A percentile compares a stretch with the other conserved stretches of the same genome.
Conservation (phyloP, 1,140 invertebrate species). For the Euschistus heros region DNA sequence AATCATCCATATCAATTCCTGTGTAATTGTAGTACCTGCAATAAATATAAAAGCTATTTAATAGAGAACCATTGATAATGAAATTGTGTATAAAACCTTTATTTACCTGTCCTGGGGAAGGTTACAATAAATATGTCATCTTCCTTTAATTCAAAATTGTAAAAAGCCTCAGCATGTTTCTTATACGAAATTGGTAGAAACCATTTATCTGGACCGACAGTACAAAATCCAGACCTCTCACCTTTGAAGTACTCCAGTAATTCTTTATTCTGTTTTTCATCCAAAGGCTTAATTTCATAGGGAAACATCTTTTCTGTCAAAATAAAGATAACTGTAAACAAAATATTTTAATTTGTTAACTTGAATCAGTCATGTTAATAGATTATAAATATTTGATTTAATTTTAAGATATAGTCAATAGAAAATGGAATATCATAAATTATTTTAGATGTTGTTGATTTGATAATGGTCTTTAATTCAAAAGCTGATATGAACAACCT, state of each 20-base stretch:
- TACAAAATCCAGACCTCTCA: constrained; percentile 55
- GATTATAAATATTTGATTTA: too few species aligned
- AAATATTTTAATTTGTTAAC: neutral
- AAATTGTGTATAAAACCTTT: neutral
- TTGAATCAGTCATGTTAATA: too few species aligned
- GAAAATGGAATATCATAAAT: too few species aligned
- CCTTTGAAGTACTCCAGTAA: constrained; percentile 35
- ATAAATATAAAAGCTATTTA: neutral
- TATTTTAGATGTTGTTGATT: too few species aligned
- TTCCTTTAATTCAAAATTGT: constrained; percentile 44
- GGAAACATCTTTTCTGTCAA: constrained; percentile 19
- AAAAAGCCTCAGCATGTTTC: constrained; percentile 50
- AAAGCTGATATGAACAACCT: too few species aligned
- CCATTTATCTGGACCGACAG: constrained; percentile 60
- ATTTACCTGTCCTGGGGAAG: constrained; percentile 62
- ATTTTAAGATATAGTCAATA: too few species aligned
- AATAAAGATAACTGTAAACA: neutral
- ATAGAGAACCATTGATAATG: neutral
- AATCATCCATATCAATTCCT: constrained; percentile 65
- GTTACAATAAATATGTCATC: constrained; percentile 60
- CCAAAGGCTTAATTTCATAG: constrained; percentile 17
- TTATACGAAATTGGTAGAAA: constrained; percentile 54
- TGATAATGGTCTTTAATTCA: too few species aligned
- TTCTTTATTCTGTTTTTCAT: constrained; percentile 16
- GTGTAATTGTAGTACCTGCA: constrained; percentile 65